Percentiles rank a stretch among this genome's conserved stretches.
phyloP scores from a whole-genome alignment of 2,888 invertebrate species.

The Villa cingulata region DNA sequence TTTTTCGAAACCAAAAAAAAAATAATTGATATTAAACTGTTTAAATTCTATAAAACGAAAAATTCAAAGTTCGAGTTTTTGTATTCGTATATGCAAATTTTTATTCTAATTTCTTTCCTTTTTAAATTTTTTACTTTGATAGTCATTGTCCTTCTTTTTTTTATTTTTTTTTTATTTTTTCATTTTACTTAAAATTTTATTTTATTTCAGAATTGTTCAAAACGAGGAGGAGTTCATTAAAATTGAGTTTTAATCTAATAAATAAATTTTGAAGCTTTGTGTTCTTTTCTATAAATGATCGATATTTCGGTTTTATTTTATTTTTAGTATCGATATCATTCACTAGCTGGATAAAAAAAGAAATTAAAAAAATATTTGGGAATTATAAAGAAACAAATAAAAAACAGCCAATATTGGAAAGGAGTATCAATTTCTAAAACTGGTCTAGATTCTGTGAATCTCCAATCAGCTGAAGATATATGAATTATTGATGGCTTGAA shows the following conservation, averaged over 20 bases:
- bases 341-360: too few species aligned
- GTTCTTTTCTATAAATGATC: background rate
- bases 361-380: too few species aligned
- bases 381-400: background rate
- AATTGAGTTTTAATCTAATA: conserved; percentile 32
- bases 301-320: background rate
- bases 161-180: background rate
- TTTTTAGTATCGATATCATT: too few species aligned
- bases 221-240: conserved; percentile 25
- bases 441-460: conserved; percentile 15
- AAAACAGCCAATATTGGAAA: background rate
- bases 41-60: too few species aligned
- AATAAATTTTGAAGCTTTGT: conserved; percentile 25
- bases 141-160: too few species aligned
- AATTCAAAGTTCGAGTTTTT: background rate
- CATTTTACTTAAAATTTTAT: too few species aligned
- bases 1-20: too few species aligned
- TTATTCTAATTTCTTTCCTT: background rate
- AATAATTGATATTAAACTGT: too few species aligned
- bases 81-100: background rate
- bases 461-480: conserved; percentile 12
- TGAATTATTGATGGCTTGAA: too few species aligned
- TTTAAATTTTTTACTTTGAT: too few species aligned
- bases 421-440: conserved; percentile 12
- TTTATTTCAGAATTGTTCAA: background rate